phyloP scores from a whole-genome alignment of 2,113 vertebrate genomes.

The Fulica atra region DNA sequence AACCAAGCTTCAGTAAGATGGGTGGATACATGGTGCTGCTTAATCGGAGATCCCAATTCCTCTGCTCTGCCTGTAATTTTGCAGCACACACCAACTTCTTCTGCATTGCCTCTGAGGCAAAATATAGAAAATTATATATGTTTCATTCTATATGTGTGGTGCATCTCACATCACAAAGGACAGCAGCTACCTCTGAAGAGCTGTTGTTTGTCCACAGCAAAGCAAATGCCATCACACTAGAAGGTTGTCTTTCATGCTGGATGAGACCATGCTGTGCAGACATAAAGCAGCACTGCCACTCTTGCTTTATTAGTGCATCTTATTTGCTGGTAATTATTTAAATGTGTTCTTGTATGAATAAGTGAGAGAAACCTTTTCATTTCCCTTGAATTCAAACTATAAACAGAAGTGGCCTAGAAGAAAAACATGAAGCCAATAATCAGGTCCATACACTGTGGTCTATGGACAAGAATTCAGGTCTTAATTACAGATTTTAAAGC shows the following conservation, averaged over 20 bases:
- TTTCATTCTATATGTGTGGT: not conserved
- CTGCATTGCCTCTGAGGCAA: not conserved
- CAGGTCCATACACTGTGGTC: not conserved
- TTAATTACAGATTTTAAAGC: constrained; percentile 49
- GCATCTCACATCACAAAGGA: not conserved
- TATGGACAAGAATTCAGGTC: not conserved
- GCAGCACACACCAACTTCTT: not conserved
- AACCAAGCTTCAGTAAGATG: not conserved
- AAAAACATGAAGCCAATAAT: not conserved
- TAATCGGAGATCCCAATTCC: not conserved
- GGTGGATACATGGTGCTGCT: not conserved
- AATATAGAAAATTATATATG: not conserved
- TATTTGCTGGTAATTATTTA: constrained; percentile 32
- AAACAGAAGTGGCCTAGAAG: constrained; percentile 7
- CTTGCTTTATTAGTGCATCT: not conserved
- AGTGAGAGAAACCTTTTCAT: not conserved
- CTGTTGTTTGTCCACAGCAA: not conserved
- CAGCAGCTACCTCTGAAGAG: not conserved
- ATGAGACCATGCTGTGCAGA: not conserved
- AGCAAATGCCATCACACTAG: not conserved
- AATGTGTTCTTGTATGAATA: constrained; percentile 5
- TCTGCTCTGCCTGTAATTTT: not conserved
- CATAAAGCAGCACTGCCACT: not conserved
- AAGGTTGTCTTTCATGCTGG: not conserved
- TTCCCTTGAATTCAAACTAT: constrained; percentile 25